phyloP scores from a whole-genome alignment of 2,888 invertebrate genomes.

The Beris chalybata region DNA sequence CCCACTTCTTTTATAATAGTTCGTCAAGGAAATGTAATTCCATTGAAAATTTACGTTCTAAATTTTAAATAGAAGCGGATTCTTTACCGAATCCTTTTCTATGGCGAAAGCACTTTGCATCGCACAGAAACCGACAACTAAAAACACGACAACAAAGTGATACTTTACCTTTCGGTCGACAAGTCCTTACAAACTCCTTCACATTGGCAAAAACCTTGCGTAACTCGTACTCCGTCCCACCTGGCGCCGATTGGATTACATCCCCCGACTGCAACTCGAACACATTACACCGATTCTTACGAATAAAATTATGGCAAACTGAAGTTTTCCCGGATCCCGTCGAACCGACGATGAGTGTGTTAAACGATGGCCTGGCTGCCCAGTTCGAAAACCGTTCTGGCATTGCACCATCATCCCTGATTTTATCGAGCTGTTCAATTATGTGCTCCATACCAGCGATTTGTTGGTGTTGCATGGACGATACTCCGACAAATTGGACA shows the following conservation, averaged over 20 bases:
- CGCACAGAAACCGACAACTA: too few species aligned
- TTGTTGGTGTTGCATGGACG: constrained; percentile 28
- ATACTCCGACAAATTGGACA: constrained; percentile 41
- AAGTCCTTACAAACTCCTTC: constrained; percentile 46
- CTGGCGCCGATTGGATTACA: constrained; percentile 58
- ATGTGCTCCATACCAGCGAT: constrained; percentile 45
- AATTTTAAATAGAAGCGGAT: too few species aligned
- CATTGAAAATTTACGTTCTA: too few species aligned
- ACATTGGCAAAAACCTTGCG: constrained; percentile 58
- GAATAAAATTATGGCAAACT: constrained; percentile 58
- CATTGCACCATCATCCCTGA: constrained; percentile 47
- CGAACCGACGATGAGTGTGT: constrained; percentile 56
- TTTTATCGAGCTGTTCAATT: constrained; percentile 44
- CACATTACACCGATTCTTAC: constrained; percentile 55
- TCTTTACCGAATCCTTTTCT: too few species aligned
- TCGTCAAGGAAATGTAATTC: too few species aligned
- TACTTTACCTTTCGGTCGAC: constrained; percentile 47
- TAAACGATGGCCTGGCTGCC: constrained; percentile 44
- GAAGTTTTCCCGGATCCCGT: constrained; percentile 64
- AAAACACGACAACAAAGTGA: too few species aligned
- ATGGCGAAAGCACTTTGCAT: too few species aligned
- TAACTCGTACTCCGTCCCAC: constrained; percentile 59
- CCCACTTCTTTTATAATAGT: too few species aligned
- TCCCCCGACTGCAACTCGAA: constrained; percentile 56
- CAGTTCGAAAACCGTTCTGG: constrained; percentile 46